Evolutionary conservation across 53 echinoderm and acorn worm species (phyloP).

Genomic region (Hippasteria phrygiana): DNA sequence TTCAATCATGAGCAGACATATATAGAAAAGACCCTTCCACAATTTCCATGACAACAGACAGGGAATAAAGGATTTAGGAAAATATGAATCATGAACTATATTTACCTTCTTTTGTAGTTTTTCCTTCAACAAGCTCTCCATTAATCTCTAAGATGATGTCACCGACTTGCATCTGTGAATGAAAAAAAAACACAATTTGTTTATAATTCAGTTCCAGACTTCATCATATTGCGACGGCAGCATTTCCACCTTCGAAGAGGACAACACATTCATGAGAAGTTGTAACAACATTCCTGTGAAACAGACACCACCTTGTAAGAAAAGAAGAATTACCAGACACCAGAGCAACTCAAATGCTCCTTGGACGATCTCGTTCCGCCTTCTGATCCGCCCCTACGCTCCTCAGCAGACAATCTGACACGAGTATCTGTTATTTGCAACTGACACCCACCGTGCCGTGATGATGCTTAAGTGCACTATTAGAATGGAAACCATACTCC

Average conservation of each 20-base stretch:
- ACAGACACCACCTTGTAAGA: neutral
- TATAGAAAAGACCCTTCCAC: neutral
- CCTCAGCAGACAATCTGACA: neutral
- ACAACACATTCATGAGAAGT: too few species aligned
- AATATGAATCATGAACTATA: neutral
- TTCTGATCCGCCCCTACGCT: neutral
- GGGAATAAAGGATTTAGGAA: too few species aligned
- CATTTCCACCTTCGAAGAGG: too few species aligned
- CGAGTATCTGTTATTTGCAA: neutral
- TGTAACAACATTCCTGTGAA: too few species aligned
- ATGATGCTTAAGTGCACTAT: neutral
- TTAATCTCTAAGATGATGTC: conserved; percentile 95
- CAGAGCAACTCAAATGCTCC: neutral
- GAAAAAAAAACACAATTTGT: neutral
- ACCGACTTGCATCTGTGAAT: conserved; percentile 88
- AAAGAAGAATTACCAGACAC: neutral
- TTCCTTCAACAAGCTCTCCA: conserved; percentile 83
- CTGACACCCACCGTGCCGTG: neutral
- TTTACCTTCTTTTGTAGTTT: conserved; percentile 97
- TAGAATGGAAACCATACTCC: neutral
- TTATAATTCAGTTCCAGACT: too few species aligned
- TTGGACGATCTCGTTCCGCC: neutral
- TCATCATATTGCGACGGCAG: too few species aligned
- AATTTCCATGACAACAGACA: too few species aligned
- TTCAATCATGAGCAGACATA: too few species aligned